A percentile compares a stretch with the other conserved stretches of the same genome.
These are phyloP conservation scores for Lamprotornis superbus DNA, from an alignment of 2,113 vertebrate genomes.

Conservation along the genomic window DNA sequence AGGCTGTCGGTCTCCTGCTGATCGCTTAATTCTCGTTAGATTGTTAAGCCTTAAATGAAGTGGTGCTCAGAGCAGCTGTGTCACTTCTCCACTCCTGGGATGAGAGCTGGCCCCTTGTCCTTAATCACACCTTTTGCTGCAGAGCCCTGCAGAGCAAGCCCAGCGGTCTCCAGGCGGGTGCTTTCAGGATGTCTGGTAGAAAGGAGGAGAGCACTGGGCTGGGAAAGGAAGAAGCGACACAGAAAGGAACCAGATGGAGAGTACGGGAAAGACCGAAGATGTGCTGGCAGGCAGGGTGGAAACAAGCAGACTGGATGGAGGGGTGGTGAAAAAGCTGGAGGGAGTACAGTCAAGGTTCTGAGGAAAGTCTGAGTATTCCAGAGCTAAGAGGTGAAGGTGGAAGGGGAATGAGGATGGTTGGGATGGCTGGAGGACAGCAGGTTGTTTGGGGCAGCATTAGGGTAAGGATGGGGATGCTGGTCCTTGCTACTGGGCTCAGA, in stretches of 20 bases:
- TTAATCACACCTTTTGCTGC: not conserved
- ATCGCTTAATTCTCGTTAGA: slow-evolving; percentile 4
- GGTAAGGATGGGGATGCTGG: not conserved
- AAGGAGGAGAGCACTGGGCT: slow-evolving; percentile 9
- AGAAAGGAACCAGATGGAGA: slow-evolving; percentile 44
- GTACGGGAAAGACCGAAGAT: not conserved
- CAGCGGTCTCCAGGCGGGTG: not conserved
- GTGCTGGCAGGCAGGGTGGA: slow-evolving; percentile 40
- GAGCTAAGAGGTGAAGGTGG: not conserved
- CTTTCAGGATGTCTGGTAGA: not conserved
- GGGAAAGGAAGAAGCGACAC: not conserved
- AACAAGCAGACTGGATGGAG: slow-evolving; percentile 35
- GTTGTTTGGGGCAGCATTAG: not conserved
- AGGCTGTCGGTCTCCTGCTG: not conserved
- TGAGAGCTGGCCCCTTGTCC: not conserved
- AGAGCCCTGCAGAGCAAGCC: not conserved
- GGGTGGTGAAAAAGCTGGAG: not conserved
- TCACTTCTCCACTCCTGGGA: not conserved
- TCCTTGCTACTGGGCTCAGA: not conserved
- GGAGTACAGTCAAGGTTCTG: not conserved
- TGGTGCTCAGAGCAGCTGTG: slow-evolving; percentile 13
- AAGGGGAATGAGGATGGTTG: not conserved
- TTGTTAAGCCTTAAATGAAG: slow-evolving; percentile 49
- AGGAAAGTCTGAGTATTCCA: not conserved
- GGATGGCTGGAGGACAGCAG: not conserved